Percentiles rank a stretch among this genome's conserved stretches.
Evolutionary conservation across 2,113 vertebrate genomes (phyloP).

Genomic region (Psammodynastes pulverulentus): DNA sequence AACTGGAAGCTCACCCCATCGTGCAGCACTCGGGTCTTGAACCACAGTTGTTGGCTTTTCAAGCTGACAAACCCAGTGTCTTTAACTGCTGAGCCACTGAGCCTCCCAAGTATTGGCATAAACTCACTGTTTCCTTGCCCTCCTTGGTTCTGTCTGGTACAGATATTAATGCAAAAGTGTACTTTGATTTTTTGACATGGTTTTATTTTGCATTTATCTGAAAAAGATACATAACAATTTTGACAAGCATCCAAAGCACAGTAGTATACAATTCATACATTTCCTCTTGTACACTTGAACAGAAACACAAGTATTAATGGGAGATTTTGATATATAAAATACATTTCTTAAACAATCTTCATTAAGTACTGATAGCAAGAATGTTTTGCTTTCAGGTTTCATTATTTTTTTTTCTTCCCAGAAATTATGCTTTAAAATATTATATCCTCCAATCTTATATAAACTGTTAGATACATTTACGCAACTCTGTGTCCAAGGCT

Average conservation of each 20-base stretch:
- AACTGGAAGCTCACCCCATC: not conserved
- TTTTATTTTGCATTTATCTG: not conserved
- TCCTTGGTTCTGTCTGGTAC: not conserved
- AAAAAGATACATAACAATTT: not conserved
- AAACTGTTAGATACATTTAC: not conserved
- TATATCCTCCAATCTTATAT: not conserved
- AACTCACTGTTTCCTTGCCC: not conserved
- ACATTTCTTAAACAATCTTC: not conserved
- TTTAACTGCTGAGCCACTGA: not conserved
- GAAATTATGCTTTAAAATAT: not conserved
- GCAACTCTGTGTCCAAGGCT: not conserved
- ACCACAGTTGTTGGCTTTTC: not conserved
- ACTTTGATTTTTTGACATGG: not conserved
- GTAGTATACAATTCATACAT: not conserved
- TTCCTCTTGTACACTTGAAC: not conserved
- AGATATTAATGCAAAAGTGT: not conserved
- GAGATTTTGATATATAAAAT: not conserved
- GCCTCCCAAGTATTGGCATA: not conserved
- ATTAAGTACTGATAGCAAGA: not conserved
- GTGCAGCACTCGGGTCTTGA: not conserved
- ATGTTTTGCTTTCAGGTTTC: not conserved
- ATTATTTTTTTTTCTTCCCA: not conserved
- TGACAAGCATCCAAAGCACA: not conserved
- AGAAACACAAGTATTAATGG: not conserved
- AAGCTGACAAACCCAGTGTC: not conserved